Base-by-base conservation (phyloP, 64 coral and sea anemone genomes). In the Orbicella faveolata region DNA sequence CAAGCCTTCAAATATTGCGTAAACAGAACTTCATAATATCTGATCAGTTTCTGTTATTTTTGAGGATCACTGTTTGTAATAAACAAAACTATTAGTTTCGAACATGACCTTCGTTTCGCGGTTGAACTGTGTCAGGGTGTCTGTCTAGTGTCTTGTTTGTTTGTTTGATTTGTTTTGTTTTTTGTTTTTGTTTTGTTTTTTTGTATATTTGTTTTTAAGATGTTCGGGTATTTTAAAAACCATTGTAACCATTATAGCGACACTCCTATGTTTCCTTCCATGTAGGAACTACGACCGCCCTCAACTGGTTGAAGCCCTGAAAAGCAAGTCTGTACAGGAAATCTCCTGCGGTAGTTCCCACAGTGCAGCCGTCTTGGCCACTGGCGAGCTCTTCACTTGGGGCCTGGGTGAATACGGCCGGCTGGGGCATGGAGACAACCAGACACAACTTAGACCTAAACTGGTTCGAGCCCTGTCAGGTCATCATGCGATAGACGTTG, bases 321-420 rank as follows among this genome's bases (percentile, higher is more conserved):
- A 99, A 75, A 87, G 81, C 26, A 90, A 90, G 69, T 96, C 84
- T 94, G 94, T 99, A 5, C 94, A 92, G 67, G 94, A 99, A 20
- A 90, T 99, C 33, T 99, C 97, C 9, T 95, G 94, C 68, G 97
- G 97, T 17, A 99, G 97, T 64, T 93, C 97, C 6, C 97, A 99
- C 76, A 93, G 91, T 39, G 97, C 88, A 23, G 97, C 97, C 7
- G 95, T 99, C 55, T 66, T 95, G 23, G 87, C 76, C 59, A 90
- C 80, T 14, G 97, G 97, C 19, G 91, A 95, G 52, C 73, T 99
- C 11, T 99, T 91, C 48, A 93, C 97, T 0, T 99, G 97, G 97
- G 97, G 97, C 26, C 79, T 99, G 36, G 97, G 97, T 55, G 97
- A 96, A 66, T 99, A 99, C 64, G 97, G 97, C 21, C 88, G 97